These are phyloP conservation scores for Parnassius mnemosyne DNA, from an alignment of 2,888 invertebrate genomes.

Conservation along the genomic window DNA sequence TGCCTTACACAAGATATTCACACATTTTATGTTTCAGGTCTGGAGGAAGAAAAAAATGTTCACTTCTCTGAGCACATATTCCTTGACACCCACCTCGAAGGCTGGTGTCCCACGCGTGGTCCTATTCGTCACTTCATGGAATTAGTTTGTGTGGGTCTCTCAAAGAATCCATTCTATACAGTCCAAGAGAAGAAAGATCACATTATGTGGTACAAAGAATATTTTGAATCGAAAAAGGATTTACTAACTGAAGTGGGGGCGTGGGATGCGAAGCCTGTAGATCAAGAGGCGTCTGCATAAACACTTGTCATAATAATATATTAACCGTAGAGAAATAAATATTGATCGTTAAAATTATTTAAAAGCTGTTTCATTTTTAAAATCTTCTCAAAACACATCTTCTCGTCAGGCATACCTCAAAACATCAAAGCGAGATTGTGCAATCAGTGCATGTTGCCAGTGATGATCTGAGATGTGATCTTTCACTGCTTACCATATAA, in stretches of 20 bases:
- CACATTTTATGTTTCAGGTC: slow-evolving; percentile 63
- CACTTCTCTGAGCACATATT: slow-evolving; percentile 98
- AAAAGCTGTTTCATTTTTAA: no score
- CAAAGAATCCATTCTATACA: slow-evolving; percentile 95
- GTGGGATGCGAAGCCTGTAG: slow-evolving; percentile 54
- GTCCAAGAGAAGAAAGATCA: slow-evolving; percentile 93
- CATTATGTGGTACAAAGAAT: slow-evolving; percentile 94
- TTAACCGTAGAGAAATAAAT: slow-evolving; percentile 14
- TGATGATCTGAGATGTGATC: no score
- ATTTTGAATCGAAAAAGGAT: slow-evolving; percentile 90
- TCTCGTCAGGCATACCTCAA: no score
- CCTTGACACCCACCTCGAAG: slow-evolving; percentile 90
- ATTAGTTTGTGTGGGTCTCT: slow-evolving; percentile 94
- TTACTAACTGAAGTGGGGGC: slow-evolving; percentile 84
- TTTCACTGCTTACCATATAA: no score
- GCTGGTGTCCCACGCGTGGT: slow-evolving; percentile 94
- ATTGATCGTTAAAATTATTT: neutral
- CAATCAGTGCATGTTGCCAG: no score
- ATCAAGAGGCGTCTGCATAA: slow-evolving; percentile 40
- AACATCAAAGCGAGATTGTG: no score
- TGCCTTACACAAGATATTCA: neutral
- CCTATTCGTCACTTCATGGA: slow-evolving; percentile 99
- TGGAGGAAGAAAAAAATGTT: slow-evolving; percentile 83
- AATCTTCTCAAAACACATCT: no score
- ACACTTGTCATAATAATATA: slow-evolving; percentile 8